Conservation (phyloP, 1,140 invertebrate species). For the Apis cerana region DNA sequence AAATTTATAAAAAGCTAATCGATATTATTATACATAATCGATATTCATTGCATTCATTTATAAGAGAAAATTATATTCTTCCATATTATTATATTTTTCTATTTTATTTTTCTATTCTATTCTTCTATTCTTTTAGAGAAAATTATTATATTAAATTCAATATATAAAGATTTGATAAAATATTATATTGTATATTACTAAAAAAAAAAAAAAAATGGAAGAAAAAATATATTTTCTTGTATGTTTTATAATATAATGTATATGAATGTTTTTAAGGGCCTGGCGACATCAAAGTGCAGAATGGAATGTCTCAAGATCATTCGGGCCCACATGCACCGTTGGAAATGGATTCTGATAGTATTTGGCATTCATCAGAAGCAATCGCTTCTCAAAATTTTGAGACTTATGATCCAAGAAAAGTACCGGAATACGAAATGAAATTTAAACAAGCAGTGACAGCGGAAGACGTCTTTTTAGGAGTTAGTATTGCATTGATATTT, state of each 20-base stretch:
- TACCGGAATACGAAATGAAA: slow-evolving; percentile 90
- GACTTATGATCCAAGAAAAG: slow-evolving; percentile 84
- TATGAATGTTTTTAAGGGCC: slow-evolving; percentile 61
- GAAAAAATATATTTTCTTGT: neutral
- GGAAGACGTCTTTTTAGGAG: slow-evolving; percentile 93
- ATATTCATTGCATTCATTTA: too few species aligned
- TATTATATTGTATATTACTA: too few species aligned
- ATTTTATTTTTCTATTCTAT: too few species aligned
- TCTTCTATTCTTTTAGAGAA: too few species aligned
- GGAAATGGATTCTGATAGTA: slow-evolving; percentile 74
- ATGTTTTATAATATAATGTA: neutral
- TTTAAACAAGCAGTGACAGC: slow-evolving; percentile 92
- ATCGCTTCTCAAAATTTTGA: slow-evolving; percentile 76
- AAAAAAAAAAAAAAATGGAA: neutral
- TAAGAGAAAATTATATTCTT: too few species aligned
- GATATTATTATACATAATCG: too few species aligned
- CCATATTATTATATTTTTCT: too few species aligned
- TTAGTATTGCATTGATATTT: slow-evolving; percentile 70
- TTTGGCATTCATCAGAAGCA: slow-evolving; percentile 83
- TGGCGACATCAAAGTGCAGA: slow-evolving; percentile 69
- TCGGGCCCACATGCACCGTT: slow-evolving; percentile 64
- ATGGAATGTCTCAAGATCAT: slow-evolving; percentile 35
- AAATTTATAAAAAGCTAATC: too few species aligned
- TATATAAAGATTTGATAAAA: too few species aligned
- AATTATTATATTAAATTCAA: too few species aligned